Conservation (phyloP, 2,797 vertebrate genomes). For the Cichlasoma orientale region DNA sequence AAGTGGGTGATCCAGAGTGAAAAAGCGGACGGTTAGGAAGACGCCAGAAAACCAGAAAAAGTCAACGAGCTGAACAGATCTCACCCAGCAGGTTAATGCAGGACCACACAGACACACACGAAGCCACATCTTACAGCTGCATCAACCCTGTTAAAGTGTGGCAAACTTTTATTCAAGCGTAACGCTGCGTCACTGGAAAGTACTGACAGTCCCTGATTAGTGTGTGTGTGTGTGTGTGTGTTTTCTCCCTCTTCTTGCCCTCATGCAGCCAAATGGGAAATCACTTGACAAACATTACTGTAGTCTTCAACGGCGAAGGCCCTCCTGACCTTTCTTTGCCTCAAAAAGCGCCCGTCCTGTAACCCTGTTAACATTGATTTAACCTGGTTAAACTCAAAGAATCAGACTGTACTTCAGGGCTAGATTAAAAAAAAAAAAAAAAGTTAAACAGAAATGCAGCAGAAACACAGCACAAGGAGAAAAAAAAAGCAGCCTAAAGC, state of each 20-base stretch:
- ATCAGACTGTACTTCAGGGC: not conserved
- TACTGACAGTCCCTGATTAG: slow-evolving; percentile 32
- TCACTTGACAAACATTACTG: slow-evolving; percentile 67
- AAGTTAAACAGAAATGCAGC: not conserved
- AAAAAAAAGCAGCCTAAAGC: not conserved
- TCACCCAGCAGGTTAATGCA: slow-evolving; percentile 8
- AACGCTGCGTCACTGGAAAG: slow-evolving; percentile 32
- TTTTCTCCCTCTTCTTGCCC: not conserved
- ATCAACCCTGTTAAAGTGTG: slow-evolving; percentile 36
- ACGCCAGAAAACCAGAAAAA: not conserved
- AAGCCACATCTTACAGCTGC: slow-evolving; percentile 11
- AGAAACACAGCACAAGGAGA: not conserved
- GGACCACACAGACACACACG: slow-evolving; percentile 19
- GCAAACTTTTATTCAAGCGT: slow-evolving; percentile 35
- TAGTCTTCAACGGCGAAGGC: slow-evolving; percentile 14
- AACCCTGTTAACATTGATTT: not conserved
- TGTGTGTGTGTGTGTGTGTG: not conserved
- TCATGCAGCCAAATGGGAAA: slow-evolving; percentile 51
- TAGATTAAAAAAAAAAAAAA: not conserved
- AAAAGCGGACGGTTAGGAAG: not conserved
- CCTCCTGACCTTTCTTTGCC: not conserved
- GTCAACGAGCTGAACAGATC: slow-evolving; percentile 33
- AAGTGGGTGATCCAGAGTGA: not conserved
- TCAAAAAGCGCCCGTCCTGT: not conserved
- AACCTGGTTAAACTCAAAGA: not conserved